Evolutionary conservation across 2,888 invertebrate genomes (phyloP), one percentile per base, ranked within the genome.

Genomic region (Oligia fasciuncula): DNA sequence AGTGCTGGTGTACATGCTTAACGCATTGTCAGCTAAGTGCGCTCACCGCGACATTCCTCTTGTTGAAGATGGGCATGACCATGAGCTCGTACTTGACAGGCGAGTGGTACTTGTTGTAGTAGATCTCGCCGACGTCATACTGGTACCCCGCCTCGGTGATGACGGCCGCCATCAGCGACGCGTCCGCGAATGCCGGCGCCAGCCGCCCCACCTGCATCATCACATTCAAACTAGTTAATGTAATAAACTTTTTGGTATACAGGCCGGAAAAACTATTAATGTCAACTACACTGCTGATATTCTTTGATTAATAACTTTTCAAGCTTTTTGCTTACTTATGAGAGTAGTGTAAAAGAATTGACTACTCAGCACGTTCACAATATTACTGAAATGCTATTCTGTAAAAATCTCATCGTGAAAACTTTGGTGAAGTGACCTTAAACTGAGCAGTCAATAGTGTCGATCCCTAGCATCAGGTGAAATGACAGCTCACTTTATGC

Each of bases 21-120:
- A 40, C 17, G 54, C 23, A 14, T 29, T 8, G 43, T 51, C 4
- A 46, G 57, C 11, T 29, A 17, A 40, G 14, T 49, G 46, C 19
- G 66, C 83, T 87, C 6, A 95, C 96, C 94, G 95, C 95, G 51
- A 98, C 96, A 57, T 94, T 95, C 23, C 94, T 92, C 84, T 97
- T 94, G 84, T 97, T 97, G 94, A 97, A 98, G 87, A 98, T 92
- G 0, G 98, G 98, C 80, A 98, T 88, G 81, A 97, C 95, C n/a
- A 96, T 93, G 19, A 98, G 97, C 83, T 96, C 95, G 92, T 98
- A 98, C 62, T 98, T 97, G 78, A 98, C 98, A 0, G 98, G 97
- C 13, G 97, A 96, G 97, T 94, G 97, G 95, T 97, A 98, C 89
- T 96, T 96, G 94, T 98, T 98, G 97, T 97, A 98, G 90, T 97